phyloP scores from a whole-genome alignment of 2,888 invertebrate species.

The Caenorhabditis virilis region DNA sequence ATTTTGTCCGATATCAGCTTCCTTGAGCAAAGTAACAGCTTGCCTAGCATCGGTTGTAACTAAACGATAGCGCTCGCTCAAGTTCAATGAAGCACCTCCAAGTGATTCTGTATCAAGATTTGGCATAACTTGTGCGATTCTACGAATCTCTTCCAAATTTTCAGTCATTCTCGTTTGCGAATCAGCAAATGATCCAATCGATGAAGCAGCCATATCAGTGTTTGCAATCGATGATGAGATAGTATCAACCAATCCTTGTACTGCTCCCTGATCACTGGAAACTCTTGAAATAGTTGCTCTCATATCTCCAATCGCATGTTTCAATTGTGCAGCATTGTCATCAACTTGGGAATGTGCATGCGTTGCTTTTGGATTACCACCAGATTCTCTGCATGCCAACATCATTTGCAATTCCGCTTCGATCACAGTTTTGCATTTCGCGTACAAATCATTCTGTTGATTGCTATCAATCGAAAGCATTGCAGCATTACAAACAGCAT shows the following conservation, averaged over 20 bases:
- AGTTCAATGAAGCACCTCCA: constrained; percentile 79
- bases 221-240: constrained; percentile 83
- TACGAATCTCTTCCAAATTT: constrained; percentile 88
- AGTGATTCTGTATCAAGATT: constrained; percentile 77
- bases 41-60: constrained; percentile 88
- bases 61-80: constrained; percentile 68
- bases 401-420: constrained; percentile 82
- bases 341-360: constrained; percentile 82
- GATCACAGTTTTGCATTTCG: constrained; percentile 78
- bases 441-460: constrained; percentile 81
- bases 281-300: constrained; percentile 71
- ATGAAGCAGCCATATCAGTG: constrained; percentile 48
- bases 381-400: constrained; percentile 83
- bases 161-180: constrained; percentile 96
- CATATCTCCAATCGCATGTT: constrained; percentile 81
- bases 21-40: constrained; percentile 87
- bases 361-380: constrained; percentile 83
- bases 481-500: constrained; percentile 77
- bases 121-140: constrained; percentile 90
- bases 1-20: constrained; percentile 81
- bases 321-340: constrained; percentile 79
- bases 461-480: constrained; percentile 39
- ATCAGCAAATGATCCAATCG: constrained; percentile 78
- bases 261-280: constrained; percentile 49
- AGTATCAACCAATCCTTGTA: constrained; percentile 71